Evolutionary conservation across 2,888 invertebrate genomes (phyloP), one percentile per base, ranked within the genome.

Genomic region (Tachina fera): DNA sequence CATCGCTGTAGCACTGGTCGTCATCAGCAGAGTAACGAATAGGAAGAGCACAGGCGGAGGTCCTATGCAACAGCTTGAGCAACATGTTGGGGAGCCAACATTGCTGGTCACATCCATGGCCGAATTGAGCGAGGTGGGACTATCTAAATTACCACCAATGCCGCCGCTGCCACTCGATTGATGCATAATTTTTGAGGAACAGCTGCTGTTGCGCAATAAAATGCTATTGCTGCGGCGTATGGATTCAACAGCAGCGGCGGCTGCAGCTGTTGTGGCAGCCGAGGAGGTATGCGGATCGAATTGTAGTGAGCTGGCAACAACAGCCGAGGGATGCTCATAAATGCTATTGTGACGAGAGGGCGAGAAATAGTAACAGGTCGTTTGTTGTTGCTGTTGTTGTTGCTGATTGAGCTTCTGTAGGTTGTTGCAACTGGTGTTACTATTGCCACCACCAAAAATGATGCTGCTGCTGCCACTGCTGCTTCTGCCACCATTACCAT

Each of bases 1-100:
- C 95, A 97, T 95, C 47, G 96, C 96, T 70, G 97, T 96, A 45
- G 96, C 96, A 90, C 96, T 95, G 77, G 95, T 95, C 89, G 95
- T 96, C 94, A 96, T 94, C 90, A 95, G 94, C 90, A 95, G 94
- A 91, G 94, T 95, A 47, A 93, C 89, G 60, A 93, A 92, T 1
- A 93, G 90, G 74, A 93, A 92, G 56, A 93, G 87, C 65, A 92
- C 91, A 9, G 93, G 93, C 19, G 92, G 92, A 51, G 93, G 92
- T 4, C 92, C 91, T 86, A 92, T 89, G 87, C 92, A 92, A 84
- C 91, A 91, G 81, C 83, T 90, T 82, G 90, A 90, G 84, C 92
- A 92, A 87, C 91, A 92, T 72, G 90, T 87, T 43, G 89, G 88
- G 9, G 89, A 88, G 19, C 88, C 89, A 8, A 88, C 88, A 11